A percentile compares a stretch with the other conserved stretches of the same genome.
phyloP scores from a whole-genome alignment of 2,113 vertebrate species.

The Ia io region DNA sequence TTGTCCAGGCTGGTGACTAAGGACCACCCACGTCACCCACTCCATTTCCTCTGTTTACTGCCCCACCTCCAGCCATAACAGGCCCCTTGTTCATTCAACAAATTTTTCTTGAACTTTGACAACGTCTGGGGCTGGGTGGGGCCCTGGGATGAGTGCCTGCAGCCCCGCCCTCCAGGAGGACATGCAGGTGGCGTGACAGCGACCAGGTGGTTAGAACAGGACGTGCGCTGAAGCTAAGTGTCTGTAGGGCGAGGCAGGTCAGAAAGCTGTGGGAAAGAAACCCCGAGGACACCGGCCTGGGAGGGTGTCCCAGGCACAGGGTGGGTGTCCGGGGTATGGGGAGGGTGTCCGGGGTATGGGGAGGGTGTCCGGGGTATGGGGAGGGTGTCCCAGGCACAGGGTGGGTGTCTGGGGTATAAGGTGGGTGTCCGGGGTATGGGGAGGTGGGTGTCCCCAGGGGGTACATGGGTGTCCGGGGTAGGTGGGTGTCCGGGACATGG shows the following conservation, averaged over 20 bases:
- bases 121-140: fast-evolving
- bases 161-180: not conserved
- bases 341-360: not conserved
- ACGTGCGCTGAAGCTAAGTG: fast-evolving
- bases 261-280: fast-evolving
- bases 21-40: fast-evolving
- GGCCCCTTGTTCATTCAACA: not conserved
- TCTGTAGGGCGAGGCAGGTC: fast-evolving
- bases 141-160: not conserved
- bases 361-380: not conserved
- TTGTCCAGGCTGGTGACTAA: fast-evolving
- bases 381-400: not conserved
- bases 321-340: not conserved
- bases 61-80: fast-evolving
- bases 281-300: not conserved
- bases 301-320: not conserved
- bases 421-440: no score
- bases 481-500: not conserved
- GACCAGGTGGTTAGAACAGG: no score
- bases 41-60: not conserved
- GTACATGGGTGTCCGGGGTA: no score
- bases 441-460: no score
- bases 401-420: not conserved
- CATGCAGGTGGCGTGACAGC: fast-evolving
- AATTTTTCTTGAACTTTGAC: not conserved